phyloP scores from a whole-genome alignment of 2,113 vertebrate genomes.

The Indicator indicator region DNA sequence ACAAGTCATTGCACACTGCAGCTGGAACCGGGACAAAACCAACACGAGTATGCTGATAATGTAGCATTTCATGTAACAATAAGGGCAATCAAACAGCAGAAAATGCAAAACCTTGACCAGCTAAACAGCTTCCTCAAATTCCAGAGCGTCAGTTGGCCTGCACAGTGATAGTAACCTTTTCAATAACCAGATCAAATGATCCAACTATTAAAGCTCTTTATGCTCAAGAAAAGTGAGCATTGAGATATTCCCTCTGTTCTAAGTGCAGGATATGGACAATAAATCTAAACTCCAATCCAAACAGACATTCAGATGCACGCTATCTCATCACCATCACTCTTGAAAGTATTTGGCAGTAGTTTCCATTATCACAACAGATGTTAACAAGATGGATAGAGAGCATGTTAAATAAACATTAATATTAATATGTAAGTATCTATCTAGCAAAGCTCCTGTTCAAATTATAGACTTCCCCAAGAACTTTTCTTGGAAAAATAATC shows the following conservation, averaged over 20 bases:
- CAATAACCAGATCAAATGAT: slow-evolving; percentile 28
- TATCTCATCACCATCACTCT: background rate
- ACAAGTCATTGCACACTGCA: slow-evolving; percentile 14
- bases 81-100: slow-evolving; percentile 51
- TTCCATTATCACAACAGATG: slow-evolving; percentile 38
- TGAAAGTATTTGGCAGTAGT: slow-evolving; percentile 24
- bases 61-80: slow-evolving; percentile 40
- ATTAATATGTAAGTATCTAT: slow-evolving; percentile 6
- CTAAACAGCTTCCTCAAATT: slow-evolving; percentile 34
- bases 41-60: slow-evolving; percentile 10
- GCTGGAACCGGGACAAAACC: slow-evolving; percentile 39
- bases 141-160: background rate
- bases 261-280: background rate
- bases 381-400: slow-evolving; percentile 39
- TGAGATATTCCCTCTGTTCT: background rate
- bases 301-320: background rate
- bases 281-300: slow-evolving; percentile 28
- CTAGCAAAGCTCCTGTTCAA: slow-evolving; percentile 18
- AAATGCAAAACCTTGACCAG: background rate
- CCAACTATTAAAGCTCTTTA: slow-evolving; percentile 4
- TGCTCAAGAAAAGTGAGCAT: slow-evolving; percentile 24
- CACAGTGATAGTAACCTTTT: slow-evolving; percentile 22
- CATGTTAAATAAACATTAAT: slow-evolving; percentile 32
- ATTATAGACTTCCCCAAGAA: background rate
- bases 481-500: background rate